These are phyloP conservation scores for Acleris literana DNA, from an alignment of 2,888 invertebrate species.

Conservation along the genomic window DNA sequence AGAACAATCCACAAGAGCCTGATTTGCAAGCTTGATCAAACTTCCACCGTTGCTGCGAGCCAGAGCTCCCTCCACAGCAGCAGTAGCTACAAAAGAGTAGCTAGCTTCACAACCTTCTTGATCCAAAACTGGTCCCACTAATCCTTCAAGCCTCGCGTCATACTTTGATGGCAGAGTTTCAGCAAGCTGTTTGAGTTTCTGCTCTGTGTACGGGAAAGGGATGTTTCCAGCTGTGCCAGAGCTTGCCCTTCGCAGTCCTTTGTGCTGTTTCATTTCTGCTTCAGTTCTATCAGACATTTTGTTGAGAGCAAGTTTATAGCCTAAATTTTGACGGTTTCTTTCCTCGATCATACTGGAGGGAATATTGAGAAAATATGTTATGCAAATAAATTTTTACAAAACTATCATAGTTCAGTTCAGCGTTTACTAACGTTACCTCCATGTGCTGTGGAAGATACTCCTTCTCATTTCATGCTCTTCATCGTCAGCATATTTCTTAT, in stretches of 20 bases:
- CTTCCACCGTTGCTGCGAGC: conserved; percentile 62
- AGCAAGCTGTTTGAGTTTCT: conserved; percentile 44
- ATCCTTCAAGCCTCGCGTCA: conserved; percentile 58
- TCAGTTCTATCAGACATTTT: conserved; percentile 65
- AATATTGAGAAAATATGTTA: background rate
- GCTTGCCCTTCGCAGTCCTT: conserved; percentile 51
- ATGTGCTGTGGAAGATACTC: conserved; percentile 41
- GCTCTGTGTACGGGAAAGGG: conserved; percentile 60
- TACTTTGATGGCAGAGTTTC: conserved; percentile 54
- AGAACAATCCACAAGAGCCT: conserved; percentile 69
- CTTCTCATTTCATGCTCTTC: conserved; percentile 52
- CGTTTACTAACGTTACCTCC: conserved; percentile 16
- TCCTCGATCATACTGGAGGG: conserved; percentile 50
- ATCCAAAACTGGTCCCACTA: conserved; percentile 62
- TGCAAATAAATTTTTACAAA: background rate
- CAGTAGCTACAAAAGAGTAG: conserved; percentile 66
- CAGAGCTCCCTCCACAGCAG: conserved; percentile 65
- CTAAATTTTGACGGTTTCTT: conserved; percentile 55
- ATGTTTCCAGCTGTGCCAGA: conserved; percentile 54
- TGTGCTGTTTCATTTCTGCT: conserved; percentile 56
- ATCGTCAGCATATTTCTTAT: conserved; percentile 50
- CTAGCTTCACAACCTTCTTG: conserved; percentile 65
- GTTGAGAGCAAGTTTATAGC: conserved; percentile 62
- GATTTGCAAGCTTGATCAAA: conserved; percentile 62
- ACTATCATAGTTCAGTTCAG: no score